Evolutionary conservation across 1,140 invertebrate genomes (phyloP).

Genomic region (Steinernema khuongi): DNA sequence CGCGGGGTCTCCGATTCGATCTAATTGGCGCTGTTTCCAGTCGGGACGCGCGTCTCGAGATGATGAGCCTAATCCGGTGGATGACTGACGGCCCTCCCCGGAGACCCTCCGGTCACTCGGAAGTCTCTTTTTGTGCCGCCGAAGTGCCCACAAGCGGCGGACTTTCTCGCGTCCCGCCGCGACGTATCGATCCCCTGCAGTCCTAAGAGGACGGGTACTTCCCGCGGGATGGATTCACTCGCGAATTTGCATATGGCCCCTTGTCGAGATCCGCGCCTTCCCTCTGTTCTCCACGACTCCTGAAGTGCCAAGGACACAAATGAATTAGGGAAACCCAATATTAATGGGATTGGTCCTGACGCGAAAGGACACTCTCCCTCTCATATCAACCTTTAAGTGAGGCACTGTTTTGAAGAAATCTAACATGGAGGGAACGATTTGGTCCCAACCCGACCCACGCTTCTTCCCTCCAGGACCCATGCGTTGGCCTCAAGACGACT

Average conservation of each 20-base stretch:
- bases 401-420: no score
- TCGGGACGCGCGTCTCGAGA: background rate
- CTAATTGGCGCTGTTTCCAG: no score
- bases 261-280: background rate
- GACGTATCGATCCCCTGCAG: background rate
- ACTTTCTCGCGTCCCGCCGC: slow-evolving; percentile 7
- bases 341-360: no score
- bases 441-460: no score
- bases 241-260: background rate
- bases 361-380: no score
- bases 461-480: no score
- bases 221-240: background rate
- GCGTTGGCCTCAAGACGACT: no score
- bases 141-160: background rate
- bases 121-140: background rate
- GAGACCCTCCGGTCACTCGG: background rate
- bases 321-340: background rate
- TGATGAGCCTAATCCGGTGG: slow-evolving; percentile 9
- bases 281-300: background rate
- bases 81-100: background rate
- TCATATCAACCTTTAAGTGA: no score
- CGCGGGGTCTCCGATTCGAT: no score
- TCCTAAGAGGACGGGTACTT: background rate
- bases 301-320: background rate
- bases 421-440: no score